These are phyloP conservation scores for Selenia dentaria DNA, from an alignment of 2,888 invertebrate genomes.

Conservation along the genomic window DNA sequence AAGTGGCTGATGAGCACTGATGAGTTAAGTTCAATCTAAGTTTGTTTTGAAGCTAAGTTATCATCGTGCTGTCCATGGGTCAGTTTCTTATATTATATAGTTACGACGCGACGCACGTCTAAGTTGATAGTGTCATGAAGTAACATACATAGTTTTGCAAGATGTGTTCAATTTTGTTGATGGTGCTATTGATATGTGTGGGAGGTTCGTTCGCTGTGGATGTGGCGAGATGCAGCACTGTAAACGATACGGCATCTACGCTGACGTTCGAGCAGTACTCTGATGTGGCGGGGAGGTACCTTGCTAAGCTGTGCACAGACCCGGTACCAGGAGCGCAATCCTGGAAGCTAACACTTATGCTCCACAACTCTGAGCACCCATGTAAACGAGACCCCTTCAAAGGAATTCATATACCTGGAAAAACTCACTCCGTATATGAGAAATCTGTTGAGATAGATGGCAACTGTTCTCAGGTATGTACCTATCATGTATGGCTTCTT, in stretches of 20 bases:
- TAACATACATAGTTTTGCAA: conserved; percentile 40
- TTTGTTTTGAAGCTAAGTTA: no score
- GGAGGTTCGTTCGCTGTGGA: conserved; percentile 32
- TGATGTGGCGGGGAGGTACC: conserved; percentile 54
- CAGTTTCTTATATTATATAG: no score
- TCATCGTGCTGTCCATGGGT: no score
- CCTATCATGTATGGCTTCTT: no score
- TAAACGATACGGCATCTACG: conserved; percentile 9
- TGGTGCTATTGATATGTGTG: conserved; percentile 38
- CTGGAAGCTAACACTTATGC: conserved; percentile 43
- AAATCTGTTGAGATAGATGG: conserved; percentile 22
- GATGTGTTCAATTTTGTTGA: conserved; percentile 37
- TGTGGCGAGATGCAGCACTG: conserved; percentile 40
- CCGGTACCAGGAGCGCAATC: conserved; percentile 27
- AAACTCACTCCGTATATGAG: conserved; percentile 13
- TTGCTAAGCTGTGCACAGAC: conserved; percentile 49
- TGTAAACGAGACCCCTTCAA: conserved; percentile 10
- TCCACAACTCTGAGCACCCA: not conserved
- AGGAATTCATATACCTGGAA: not conserved
- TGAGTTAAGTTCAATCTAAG: no score
- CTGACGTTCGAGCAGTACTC: conserved; percentile 37
- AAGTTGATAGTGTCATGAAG: conserved; percentile 8
- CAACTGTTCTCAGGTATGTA: conserved; percentile 56
- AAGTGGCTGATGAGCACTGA: no score
- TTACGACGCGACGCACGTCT: no score